Evolutionary conservation across 2,797 vertebrate genomes (phyloP), one percentile per base, ranked within the genome.

Genomic region (Bovichtus diacanthus): DNA sequence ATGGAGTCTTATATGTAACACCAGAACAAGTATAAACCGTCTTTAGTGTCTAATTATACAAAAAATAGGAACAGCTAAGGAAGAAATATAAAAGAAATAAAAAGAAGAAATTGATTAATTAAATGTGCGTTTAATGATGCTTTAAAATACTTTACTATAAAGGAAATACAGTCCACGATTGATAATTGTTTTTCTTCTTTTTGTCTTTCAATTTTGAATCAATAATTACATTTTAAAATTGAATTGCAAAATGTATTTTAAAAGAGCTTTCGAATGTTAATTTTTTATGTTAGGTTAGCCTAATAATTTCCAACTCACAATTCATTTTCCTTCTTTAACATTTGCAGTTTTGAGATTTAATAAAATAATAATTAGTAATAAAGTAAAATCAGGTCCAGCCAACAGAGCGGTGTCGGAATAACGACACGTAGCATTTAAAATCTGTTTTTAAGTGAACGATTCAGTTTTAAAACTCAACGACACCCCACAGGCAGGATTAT

Each of bases 401-500:
- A 23, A 18, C 46, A 36, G n/a, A 51, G 34, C 5, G 18, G 5
- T 19, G n/a, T 7, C 9, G 34, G 3, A 31, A 31, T 31, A 18
- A 29, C 15, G 10, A 47, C n/a, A 46, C 5, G 19, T 46, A 21
- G n/a, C 9, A 49, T 23, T 43, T 43, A 5, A 49, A 10, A 23
- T 21, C 2, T 1, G 46, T 23, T 12, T 51, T 27, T 25, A 25
- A 23, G 12, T 12, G 21, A 29, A 19, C 6, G 19, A 9, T n/a
- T 38, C 11, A 6, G 38, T 58, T 21, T 56, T 3, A 10, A 56
- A 56, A 56, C 16, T 11, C 38, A 10, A 39, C 38, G 10, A 29
- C 31, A 39, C 72, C 53, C 72, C 62, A 27, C 56, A 19, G 58
- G 54, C 38, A 58, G 76, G 70, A 77, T 75, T 64, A 74, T n/a